Evolutionary conservation across 2,797 vertebrate species (phyloP).

Genomic region (Leptoclinus maculatus): DNA sequence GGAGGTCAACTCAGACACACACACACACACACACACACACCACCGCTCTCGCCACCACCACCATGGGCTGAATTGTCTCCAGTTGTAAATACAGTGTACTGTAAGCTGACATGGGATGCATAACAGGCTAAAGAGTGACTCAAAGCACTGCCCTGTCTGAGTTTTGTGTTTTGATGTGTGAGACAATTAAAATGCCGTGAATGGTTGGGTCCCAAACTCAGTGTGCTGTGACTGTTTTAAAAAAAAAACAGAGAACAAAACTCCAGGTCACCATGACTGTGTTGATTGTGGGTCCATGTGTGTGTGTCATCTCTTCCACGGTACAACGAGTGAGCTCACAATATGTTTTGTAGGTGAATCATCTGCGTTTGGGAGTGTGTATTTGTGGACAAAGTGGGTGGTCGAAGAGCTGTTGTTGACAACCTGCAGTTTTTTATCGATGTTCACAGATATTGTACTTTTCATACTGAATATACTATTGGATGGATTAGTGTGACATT

Average conservation of each 20-base stretch:
- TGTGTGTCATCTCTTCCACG: conserved; percentile 23
- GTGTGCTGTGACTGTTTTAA: conserved; percentile 37
- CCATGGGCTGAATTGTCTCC: conserved; percentile 40
- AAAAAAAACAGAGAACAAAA: conserved; percentile 67
- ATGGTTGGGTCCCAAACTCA: too few species aligned
- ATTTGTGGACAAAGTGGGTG: conserved; percentile 42
- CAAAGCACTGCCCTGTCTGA: conserved; percentile 33
- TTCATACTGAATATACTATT: too few species aligned
- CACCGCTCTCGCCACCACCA: conserved; percentile 10
- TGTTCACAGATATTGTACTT: conserved; percentile 36
- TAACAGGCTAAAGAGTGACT: conserved; percentile 19
- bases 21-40: conserved; percentile 11
- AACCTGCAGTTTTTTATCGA: conserved; percentile 45
- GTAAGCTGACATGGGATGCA: conserved; percentile 15
- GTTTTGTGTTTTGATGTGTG: conserved; percentile 47
- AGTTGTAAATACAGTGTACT: conserved; percentile 52
- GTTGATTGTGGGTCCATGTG: not conserved
- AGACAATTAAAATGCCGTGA: too few species aligned
- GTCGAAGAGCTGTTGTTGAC: conserved; percentile 48
- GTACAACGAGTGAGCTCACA: conserved; percentile 23
- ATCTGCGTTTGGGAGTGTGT: conserved; percentile 55
- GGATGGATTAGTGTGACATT: too few species aligned
- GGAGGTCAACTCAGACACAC: conserved; percentile 50
- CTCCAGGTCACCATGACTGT: conserved; percentile 53
- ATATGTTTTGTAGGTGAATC: conserved; percentile 46